A percentile compares a stretch with the other conserved stretches of the same genome.
Evolutionary conservation across 2,113 vertebrate genomes (phyloP).

Genomic region (Eleginops maclovinus): DNA sequence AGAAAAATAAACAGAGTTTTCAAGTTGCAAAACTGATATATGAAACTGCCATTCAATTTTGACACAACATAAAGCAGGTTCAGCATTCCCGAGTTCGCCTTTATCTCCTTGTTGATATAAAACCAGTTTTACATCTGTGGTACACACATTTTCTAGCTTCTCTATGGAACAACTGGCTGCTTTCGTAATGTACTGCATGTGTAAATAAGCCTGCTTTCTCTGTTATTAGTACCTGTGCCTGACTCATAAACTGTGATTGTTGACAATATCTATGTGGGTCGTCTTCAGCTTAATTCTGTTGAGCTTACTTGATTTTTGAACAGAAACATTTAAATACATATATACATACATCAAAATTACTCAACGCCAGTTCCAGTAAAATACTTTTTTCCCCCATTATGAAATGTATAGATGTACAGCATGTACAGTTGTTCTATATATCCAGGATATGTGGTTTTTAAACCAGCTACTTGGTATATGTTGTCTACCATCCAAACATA

Average conservation of each 20-base stretch:
- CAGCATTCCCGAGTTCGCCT: constrained; percentile 30
- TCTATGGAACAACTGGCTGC: constrained; percentile 42
- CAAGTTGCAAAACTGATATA: neutral
- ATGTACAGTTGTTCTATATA: neutral
- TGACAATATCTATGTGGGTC: constrained; percentile 47
- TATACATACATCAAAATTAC: neutral
- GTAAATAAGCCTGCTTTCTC: constrained; percentile 69
- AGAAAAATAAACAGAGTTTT: neutral
- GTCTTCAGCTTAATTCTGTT: constrained; percentile 18
- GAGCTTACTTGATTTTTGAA: constrained; percentile 22
- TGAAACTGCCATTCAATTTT: constrained; percentile 18
- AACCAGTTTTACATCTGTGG: constrained; percentile 5
- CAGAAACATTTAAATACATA: neutral
- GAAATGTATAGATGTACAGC: neutral
- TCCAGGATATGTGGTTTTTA: neutral
- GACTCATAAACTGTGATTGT: constrained; percentile 72
- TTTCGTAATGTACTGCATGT: constrained; percentile 51
- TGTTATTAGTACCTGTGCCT: constrained; percentile 42
- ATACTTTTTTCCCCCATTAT: neutral
- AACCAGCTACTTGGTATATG: neutral
- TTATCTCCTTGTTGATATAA: constrained; percentile 34
- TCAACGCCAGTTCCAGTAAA: neutral
- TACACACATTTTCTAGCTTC: constrained; percentile 34
- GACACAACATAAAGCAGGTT: constrained; percentile 1
- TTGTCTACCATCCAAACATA: neutral